These are phyloP conservation scores for Phrynosoma blainvillii DNA, from an alignment of 2,113 vertebrate species.

Conservation along the genomic window DNA sequence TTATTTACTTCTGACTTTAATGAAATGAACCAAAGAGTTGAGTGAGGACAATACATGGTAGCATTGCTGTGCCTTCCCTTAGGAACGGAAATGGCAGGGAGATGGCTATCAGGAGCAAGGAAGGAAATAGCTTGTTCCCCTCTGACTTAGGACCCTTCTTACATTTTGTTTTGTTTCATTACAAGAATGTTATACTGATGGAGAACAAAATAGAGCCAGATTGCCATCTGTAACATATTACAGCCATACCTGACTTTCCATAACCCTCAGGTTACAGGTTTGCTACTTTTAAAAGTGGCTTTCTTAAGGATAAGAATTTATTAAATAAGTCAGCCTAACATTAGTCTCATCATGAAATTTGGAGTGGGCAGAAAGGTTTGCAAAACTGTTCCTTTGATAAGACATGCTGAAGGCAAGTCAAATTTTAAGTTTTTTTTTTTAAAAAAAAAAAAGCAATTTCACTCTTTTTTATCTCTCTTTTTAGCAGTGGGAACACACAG, in stretches of 20 bases:
- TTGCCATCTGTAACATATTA: not conserved
- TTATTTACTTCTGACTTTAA: not conserved
- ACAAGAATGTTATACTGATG: not conserved
- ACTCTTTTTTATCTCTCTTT: not conserved
- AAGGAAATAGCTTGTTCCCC: not conserved
- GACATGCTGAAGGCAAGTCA: not conserved
- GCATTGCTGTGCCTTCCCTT: not conserved
- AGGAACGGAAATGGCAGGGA: not conserved
- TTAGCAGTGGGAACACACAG: not conserved
- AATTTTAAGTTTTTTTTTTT: not conserved
- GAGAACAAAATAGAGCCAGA: not conserved
- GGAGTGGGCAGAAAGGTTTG: not conserved
- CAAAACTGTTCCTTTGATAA: not conserved
- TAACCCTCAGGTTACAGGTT: not conserved
- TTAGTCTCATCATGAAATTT: not conserved
- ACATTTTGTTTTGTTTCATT: not conserved
- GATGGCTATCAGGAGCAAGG: not conserved
- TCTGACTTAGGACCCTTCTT: not conserved
- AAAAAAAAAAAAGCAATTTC: not conserved
- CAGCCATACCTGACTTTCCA: not conserved
- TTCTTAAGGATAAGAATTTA: not conserved
- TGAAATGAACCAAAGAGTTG: not conserved
- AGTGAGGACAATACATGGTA: not conserved
- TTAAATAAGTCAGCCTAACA: not conserved
- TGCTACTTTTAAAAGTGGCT: not conserved